These are phyloP conservation scores for Phalacrocorax carbo DNA, from an alignment of 2,113 vertebrate genomes.

Conservation along the genomic window DNA sequence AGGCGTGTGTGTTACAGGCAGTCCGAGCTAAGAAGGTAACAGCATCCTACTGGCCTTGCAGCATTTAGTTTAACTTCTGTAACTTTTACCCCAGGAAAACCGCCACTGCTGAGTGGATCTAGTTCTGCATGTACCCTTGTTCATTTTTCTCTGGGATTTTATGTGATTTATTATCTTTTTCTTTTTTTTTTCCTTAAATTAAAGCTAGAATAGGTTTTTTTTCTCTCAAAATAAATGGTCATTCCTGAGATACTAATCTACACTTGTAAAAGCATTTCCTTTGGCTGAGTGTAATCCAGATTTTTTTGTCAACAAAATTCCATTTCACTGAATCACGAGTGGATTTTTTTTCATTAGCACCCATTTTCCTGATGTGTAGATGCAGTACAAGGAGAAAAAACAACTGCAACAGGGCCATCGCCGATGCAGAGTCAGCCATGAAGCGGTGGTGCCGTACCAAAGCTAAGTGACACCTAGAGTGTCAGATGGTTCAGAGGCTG, in stretches of 20 bases:
- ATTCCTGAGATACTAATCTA: conserved; percentile 32
- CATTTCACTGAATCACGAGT: conserved; percentile 42
- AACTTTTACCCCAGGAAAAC: background rate
- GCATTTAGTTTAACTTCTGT: background rate
- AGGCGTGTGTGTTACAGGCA: accelerated
- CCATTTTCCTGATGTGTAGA: conserved; percentile 10
- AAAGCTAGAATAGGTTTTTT: background rate
- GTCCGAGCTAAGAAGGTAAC: background rate
- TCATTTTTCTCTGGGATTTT: background rate
- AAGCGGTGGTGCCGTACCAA: background rate
- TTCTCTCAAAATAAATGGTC: background rate
- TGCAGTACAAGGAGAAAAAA: background rate
- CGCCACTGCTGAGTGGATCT: background rate
- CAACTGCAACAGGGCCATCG: background rate
- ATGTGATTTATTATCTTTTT: background rate
- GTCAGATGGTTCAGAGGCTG: background rate
- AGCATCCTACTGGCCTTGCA: background rate
- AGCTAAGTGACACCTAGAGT: background rate
- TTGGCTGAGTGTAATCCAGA: conserved; percentile 7
- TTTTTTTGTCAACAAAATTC: conserved; percentile 51
- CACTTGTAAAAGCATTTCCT: conserved; percentile 42
- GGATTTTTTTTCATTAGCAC: conserved; percentile 22
- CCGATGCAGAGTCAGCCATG: background rate
- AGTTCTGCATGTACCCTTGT: background rate
- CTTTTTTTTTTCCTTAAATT: background rate